Evolutionary conservation across 2,113 vertebrate genomes (phyloP).

Genomic region (Chloroceryle aenea): DNA sequence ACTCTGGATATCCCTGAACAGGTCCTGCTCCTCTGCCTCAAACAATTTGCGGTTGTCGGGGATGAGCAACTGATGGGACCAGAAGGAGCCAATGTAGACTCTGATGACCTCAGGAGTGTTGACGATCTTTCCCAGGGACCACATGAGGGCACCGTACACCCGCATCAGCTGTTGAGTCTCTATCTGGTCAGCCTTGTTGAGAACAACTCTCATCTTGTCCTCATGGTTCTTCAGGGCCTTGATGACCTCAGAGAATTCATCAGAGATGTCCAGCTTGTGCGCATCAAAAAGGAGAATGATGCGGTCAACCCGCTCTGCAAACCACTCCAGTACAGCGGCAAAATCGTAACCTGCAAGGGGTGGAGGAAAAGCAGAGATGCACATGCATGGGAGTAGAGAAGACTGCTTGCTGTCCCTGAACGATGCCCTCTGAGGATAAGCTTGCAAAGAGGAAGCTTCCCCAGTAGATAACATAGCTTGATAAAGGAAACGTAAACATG

Average conservation of each 20-base stretch:
- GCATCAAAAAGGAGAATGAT: constrained; percentile 97
- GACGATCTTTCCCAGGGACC: constrained; percentile 97
- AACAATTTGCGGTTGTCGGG: constrained; percentile 96
- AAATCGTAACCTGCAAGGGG: constrained; percentile 90
- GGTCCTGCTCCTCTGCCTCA: constrained; percentile 95
- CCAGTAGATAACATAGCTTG: not conserved
- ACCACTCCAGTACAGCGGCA: constrained; percentile 95
- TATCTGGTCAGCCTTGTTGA: constrained; percentile 98
- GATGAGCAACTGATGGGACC: constrained; percentile 95
- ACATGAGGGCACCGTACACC: constrained; percentile 97
- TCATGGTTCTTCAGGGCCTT: constrained; percentile 98
- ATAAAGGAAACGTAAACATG: not conserved
- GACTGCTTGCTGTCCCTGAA: not conserved
- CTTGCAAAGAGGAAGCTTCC: not conserved
- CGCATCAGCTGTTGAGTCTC: constrained; percentile 98
- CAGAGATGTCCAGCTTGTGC: constrained; percentile 97
- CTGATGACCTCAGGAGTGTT: constrained; percentile 97
- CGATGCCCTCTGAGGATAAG: not conserved
- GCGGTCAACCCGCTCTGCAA: constrained; percentile 94
- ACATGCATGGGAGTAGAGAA: not conserved
- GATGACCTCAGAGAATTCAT: constrained; percentile 98
- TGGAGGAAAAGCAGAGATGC: not conserved
- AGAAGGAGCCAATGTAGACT: constrained; percentile 98
- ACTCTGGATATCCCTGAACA: constrained; percentile 96
- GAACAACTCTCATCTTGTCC: constrained; percentile 97